phyloP scores from a whole-genome alignment of 2,888 invertebrate species.

The Chydorus sphaericus region DNA sequence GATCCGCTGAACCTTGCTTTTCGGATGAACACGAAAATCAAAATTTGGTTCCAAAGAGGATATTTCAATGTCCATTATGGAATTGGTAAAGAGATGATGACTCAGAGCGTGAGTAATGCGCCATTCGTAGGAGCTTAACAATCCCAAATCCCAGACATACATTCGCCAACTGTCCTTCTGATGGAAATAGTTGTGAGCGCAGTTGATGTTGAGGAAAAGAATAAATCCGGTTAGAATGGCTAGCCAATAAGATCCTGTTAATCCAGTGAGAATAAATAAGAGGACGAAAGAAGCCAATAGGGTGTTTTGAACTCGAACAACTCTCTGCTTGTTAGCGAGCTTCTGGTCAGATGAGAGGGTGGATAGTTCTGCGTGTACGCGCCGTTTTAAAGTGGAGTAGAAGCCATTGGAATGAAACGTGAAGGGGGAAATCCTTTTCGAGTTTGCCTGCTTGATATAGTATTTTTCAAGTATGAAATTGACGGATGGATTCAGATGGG shows the following conservation, averaged over 20 bases:
- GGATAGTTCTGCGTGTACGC: slow-evolving; percentile 17
- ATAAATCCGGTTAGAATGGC: slow-evolving; percentile 39
- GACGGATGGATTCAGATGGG: slow-evolving; percentile 34
- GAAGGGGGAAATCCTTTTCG: slow-evolving; percentile 50
- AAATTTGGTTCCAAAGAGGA: slow-evolving; percentile 41
- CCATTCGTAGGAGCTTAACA: slow-evolving; percentile 52
- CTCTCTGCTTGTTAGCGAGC: slow-evolving; percentile 18
- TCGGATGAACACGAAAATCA: slow-evolving; percentile 44
- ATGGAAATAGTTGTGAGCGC: slow-evolving; percentile 64
- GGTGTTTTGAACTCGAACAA: slow-evolving; percentile 18
- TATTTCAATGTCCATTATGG: slow-evolving; percentile 55
- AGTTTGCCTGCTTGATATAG: slow-evolving; percentile 44
- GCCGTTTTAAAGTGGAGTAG: slow-evolving; percentile 48
- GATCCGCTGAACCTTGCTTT: slow-evolving; percentile 36
- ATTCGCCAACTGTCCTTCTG: slow-evolving; percentile 59
- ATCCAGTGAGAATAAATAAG: slow-evolving; percentile 21
- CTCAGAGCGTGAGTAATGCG: slow-evolving; percentile 58
- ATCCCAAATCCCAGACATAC: slow-evolving; percentile 55
- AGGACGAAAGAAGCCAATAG: slow-evolving; percentile 17
- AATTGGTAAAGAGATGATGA: slow-evolving; percentile 65
- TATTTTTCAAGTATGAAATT: slow-evolving; percentile 46
- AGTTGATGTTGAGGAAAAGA: slow-evolving; percentile 42
- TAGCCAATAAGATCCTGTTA: slow-evolving; percentile 25
- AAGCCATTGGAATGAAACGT: slow-evolving; percentile 60
- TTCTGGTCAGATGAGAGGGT: slow-evolving; percentile 19